Percentiles rank a stretch among this genome's conserved stretches.
These are phyloP conservation scores for Drymodes brunneopygia DNA, from an alignment of 2,113 vertebrate genomes.

Conservation along the genomic window DNA sequence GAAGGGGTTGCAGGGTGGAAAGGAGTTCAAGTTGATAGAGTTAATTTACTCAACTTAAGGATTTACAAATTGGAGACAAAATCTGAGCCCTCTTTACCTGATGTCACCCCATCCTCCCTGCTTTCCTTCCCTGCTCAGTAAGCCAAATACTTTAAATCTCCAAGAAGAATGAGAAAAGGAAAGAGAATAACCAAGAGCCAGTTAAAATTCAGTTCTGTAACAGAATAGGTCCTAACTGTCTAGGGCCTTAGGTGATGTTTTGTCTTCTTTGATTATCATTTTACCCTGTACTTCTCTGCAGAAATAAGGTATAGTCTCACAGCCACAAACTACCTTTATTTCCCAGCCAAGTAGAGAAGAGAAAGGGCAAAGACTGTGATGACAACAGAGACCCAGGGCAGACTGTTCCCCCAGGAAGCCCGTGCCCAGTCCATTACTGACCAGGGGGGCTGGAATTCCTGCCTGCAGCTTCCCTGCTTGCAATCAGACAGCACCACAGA, in stretches of 20 bases:
- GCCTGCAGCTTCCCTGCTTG: not conserved
- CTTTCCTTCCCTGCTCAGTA: not conserved
- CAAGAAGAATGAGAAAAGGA: not conserved
- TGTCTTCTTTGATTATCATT: not conserved
- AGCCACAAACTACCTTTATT: not conserved
- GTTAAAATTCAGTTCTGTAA: not conserved
- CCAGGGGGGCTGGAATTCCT: not conserved
- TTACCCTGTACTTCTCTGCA: not conserved
- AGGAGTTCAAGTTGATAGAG: not conserved
- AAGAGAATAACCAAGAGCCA: not conserved
- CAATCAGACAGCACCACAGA: not conserved
- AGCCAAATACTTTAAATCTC: not conserved
- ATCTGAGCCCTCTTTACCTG: not conserved
- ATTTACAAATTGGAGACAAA: not conserved
- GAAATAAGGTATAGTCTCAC: not conserved
- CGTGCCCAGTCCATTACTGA: not conserved
- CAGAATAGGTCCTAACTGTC: not conserved
- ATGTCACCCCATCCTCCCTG: not conserved
- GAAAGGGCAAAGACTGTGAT: not conserved
- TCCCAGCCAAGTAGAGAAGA: not conserved
- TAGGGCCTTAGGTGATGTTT: not conserved
- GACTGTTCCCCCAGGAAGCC: not conserved
- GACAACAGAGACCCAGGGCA: not conserved
- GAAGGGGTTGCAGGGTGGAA: not conserved
- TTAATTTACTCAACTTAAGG: not conserved